Evolutionary conservation across 2,797 vertebrate species (phyloP).

Genomic region (Eleutherodactylus coqui): DNA sequence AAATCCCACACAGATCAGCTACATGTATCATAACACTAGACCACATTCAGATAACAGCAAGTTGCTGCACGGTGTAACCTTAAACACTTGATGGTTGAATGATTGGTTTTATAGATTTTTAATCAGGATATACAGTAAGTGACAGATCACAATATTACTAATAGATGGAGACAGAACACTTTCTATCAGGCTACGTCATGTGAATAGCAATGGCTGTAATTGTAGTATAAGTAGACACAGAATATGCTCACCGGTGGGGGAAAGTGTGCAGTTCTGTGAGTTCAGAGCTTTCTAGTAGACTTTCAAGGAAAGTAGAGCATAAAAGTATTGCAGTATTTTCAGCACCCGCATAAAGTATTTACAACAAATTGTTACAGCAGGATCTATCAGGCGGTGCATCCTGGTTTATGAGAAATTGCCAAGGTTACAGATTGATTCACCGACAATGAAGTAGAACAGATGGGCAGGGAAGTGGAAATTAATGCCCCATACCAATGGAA

Average conservation of each 20-base stretch:
- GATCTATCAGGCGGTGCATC: background rate
- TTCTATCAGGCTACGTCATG: background rate
- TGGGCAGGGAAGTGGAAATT: background rate
- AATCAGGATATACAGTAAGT: background rate
- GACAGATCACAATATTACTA: background rate
- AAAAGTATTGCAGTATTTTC: background rate
- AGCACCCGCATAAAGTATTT: background rate
- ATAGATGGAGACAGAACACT: background rate
- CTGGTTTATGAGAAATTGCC: background rate
- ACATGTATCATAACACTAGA: background rate
- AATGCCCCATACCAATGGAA: background rate
- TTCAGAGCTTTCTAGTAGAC: background rate
- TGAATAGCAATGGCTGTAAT: background rate
- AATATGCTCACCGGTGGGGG: background rate
- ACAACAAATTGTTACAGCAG: background rate
- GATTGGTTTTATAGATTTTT: background rate
- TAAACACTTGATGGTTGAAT: background rate
- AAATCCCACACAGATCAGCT: conserved; percentile 23
- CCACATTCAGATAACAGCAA: background rate
- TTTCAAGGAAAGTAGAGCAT: background rate
- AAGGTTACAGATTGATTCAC: background rate
- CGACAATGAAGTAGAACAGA: background rate
- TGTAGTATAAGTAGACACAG: background rate
- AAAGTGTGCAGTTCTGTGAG: background rate
- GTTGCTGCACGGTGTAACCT: background rate